Evolutionary conservation across 2,113 vertebrate genomes (phyloP).

Genomic region (Lycaon pictus): DNA sequence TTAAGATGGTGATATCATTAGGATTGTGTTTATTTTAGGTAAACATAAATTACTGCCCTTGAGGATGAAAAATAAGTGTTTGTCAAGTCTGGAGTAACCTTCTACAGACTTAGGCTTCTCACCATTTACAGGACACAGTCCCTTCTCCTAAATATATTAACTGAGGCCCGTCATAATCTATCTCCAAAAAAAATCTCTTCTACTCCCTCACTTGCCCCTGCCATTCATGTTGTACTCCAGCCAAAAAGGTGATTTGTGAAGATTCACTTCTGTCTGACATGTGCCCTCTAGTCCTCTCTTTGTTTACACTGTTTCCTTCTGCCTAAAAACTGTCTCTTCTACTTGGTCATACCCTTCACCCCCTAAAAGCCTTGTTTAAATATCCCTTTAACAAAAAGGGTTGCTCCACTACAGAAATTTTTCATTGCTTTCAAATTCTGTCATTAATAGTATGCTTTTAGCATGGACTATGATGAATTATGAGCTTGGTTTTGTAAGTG

Average conservation of each 20-base stretch:
- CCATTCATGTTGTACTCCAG: neutral
- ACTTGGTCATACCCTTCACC: neutral
- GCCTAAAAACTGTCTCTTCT: neutral
- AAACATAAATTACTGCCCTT: neutral
- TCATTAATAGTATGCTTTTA: neutral
- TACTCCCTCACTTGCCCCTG: neutral
- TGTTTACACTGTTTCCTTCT: neutral
- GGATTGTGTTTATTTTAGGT: neutral
- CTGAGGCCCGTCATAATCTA: fast-evolving
- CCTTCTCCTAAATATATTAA: neutral
- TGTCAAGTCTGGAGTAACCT: neutral
- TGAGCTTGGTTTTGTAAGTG: neutral
- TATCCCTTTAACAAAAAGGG: neutral
- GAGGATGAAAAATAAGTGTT: neutral
- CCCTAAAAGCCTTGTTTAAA: neutral
- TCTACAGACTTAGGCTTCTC: fast-evolving
- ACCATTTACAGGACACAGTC: neutral
- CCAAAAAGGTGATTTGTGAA: too few species aligned
- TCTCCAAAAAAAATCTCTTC: neutral
- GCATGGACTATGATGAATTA: neutral
- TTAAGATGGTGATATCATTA: too few species aligned
- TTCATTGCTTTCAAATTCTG: neutral
- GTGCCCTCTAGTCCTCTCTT: neutral
- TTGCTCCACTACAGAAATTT: neutral
- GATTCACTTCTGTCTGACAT: too few species aligned